phyloP scores from a whole-genome alignment of 2,888 invertebrate genomes.

The Phytoseiulus persimilis region DNA sequence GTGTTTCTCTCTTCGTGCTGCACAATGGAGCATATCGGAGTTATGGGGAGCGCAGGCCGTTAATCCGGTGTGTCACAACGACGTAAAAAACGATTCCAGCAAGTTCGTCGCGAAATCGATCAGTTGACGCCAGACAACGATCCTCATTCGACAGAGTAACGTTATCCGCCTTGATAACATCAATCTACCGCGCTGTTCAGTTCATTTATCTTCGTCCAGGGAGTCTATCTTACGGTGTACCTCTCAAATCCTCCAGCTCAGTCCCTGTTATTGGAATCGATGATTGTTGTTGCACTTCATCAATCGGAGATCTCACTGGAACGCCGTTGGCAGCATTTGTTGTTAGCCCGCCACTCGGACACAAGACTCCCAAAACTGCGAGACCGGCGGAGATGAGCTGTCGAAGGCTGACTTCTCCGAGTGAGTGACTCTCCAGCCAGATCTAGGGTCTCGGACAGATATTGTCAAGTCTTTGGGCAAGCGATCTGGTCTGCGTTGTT shows the following conservation, averaged over 20 bases:
- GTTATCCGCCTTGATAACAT: too few relatives aligned
- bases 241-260: background rate
- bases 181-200: too few relatives aligned
- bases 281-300: background rate
- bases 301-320: background rate
- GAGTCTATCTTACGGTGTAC: background rate
- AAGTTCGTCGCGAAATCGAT: too few relatives aligned
- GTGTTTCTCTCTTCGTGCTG: background rate
- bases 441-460: background rate
- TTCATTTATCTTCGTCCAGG: too few relatives aligned
- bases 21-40: too few relatives aligned
- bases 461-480: background rate
- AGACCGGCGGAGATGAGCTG: background rate
- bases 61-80: too few relatives aligned
- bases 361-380: background rate
- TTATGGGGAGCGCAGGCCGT: too few relatives aligned
- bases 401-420: background rate
- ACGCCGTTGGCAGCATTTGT: background rate
- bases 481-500: background rate
- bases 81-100: too few relatives aligned
- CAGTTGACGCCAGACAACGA: too few relatives aligned
- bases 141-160: too few relatives aligned
- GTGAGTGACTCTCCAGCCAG: background rate
- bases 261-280: background rate
- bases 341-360: background rate